Percentiles rank a stretch among this genome's conserved stretches.
These are phyloP conservation scores for Caenorhabditis brenneri DNA, from an alignment of 1,140 invertebrate species.

Conservation along the genomic window DNA sequence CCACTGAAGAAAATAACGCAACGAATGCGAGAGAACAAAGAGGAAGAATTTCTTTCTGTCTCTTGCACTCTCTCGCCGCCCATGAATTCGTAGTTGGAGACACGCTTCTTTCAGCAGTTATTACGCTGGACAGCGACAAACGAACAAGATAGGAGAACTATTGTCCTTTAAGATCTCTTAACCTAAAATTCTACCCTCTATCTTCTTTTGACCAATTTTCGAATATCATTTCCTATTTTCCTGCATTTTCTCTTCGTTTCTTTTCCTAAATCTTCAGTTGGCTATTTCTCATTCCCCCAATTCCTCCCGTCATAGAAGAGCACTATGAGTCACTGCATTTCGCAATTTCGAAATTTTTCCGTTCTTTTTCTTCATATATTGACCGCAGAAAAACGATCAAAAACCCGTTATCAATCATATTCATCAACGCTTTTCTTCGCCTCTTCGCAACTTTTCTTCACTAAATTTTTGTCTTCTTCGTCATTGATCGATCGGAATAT, in stretches of 20 bases:
- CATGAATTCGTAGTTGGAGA: conserved; percentile 4
- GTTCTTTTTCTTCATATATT: neutral
- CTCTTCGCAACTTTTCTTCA: neutral
- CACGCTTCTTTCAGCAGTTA: neutral
- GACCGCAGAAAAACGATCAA: neutral
- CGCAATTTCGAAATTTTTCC: neutral
- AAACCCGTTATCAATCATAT: conserved; percentile 26
- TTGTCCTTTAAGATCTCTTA: neutral
- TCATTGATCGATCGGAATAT: neutral
- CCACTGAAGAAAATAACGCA: neutral
- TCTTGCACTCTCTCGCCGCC: neutral
- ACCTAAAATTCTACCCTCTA: neutral
- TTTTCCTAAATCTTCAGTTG: no score
- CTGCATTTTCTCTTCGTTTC: no score
- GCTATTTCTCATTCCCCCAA: no score
- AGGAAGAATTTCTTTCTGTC: neutral
- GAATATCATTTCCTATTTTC: no score
- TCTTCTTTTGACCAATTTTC: neutral
- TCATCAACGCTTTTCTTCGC: no score
- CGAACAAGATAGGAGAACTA: no score
- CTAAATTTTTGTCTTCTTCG: neutral
- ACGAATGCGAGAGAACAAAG: neutral
- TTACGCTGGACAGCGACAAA: no score
- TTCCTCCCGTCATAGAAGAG: no score
- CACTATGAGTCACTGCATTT: no score